These are phyloP conservation scores for Mylabris sibirica DNA, from an alignment of 2,888 invertebrate species.

Conservation along the genomic window DNA sequence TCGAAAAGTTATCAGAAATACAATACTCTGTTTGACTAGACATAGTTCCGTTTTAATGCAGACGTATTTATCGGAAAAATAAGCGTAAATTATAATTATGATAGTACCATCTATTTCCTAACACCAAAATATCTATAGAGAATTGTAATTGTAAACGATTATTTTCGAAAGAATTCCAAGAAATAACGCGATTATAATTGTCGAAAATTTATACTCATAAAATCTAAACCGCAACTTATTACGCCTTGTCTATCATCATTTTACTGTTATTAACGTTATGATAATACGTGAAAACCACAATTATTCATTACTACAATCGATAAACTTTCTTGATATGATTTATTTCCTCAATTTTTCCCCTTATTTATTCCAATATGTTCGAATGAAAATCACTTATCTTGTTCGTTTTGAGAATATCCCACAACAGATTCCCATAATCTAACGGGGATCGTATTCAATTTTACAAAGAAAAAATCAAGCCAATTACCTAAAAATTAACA, in stretches of 20 bases:
- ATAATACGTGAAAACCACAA: background rate
- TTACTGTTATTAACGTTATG: background rate
- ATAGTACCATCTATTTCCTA: conserved; percentile 41
- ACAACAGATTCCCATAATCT: too few relatives aligned
- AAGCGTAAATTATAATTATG: conserved; percentile 13
- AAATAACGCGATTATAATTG: background rate
- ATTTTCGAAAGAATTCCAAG: background rate
- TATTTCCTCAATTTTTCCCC: too few relatives aligned
- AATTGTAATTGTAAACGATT: background rate
- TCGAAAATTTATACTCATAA: too few relatives aligned
- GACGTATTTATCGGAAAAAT: too few relatives aligned
- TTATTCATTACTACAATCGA: background rate
- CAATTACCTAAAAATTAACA: too few relatives aligned
- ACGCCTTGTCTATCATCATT: background rate
- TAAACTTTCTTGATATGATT: too few relatives aligned
- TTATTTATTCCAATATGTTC: too few relatives aligned
- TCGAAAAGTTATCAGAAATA: conserved; percentile 13
- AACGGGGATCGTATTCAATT: too few relatives aligned
- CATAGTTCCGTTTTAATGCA: background rate
- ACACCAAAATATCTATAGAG: conserved; percentile 25
- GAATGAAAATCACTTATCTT: too few relatives aligned
- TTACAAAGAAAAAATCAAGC: too few relatives aligned
- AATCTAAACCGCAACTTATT: background rate
- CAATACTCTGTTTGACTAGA: background rate
- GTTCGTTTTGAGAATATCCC: too few relatives aligned